phyloP scores from a whole-genome alignment of 2,797 vertebrate species.

The Semotilus atromaculatus region DNA sequence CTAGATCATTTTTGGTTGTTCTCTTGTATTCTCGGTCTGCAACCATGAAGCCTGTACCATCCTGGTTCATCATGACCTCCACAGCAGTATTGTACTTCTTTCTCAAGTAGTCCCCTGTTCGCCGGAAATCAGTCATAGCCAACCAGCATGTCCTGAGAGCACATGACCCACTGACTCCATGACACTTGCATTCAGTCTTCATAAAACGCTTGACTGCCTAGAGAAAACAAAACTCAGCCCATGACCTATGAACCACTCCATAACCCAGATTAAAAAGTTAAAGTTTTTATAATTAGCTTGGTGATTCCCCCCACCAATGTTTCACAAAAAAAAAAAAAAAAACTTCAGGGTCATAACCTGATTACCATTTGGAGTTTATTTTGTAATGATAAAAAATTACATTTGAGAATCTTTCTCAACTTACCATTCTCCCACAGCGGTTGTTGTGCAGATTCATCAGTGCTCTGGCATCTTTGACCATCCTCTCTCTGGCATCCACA shows the following conservation, averaged over 20 bases:
- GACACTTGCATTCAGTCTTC: slow-evolving; percentile 98
- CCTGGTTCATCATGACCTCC: slow-evolving; percentile 97
- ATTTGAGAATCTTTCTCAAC: slow-evolving; percentile 57
- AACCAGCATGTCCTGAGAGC: slow-evolving; percentile 96
- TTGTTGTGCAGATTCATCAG: slow-evolving; percentile 99
- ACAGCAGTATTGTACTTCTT: slow-evolving; percentile 93
- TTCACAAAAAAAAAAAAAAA: background rate
- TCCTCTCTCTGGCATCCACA: slow-evolving; percentile 93
- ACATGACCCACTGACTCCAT: slow-evolving; percentile 96
- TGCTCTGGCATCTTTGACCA: slow-evolving; percentile 91
- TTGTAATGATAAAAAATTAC: background rate
- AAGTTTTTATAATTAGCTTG: background rate
- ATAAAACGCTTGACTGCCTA: slow-evolving; percentile 97
- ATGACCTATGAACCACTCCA: slow-evolving; percentile 34
- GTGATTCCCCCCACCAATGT: background rate
- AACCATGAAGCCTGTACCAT: slow-evolving; percentile 92
- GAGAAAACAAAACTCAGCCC: slow-evolving; percentile 65
- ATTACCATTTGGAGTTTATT: background rate
- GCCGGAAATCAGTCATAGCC: slow-evolving; percentile 94
- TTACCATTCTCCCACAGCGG: slow-evolving; percentile 95
- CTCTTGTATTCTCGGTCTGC: slow-evolving; percentile 90
- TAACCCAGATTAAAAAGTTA: background rate
- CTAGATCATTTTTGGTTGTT: slow-evolving; percentile 92
- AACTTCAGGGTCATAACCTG: background rate
- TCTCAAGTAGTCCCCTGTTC: slow-evolving; percentile 91